Evolutionary conservation across 1,140 invertebrate genomes (phyloP).

Genomic region (Asbolus verrucosus): DNA sequence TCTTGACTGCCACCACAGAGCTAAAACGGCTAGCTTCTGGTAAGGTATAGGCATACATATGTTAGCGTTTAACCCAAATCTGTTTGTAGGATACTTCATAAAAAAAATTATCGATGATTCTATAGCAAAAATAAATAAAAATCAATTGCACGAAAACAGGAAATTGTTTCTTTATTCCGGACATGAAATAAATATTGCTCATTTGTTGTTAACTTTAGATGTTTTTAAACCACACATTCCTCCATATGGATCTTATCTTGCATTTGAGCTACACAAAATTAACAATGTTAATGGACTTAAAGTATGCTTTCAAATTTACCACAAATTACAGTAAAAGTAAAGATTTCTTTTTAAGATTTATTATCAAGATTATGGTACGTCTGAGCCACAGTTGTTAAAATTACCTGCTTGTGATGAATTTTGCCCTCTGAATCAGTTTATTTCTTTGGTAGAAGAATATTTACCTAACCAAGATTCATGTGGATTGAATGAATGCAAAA

Average conservation of each 20-base stretch:
- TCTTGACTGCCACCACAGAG: background rate
- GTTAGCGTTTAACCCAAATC: background rate
- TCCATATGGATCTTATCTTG: constrained; percentile 54
- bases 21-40: background rate
- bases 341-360: constrained; percentile 51
- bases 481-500: no score
- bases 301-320: constrained; percentile 21
- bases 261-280: constrained; percentile 38
- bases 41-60: background rate
- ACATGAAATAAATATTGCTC: constrained; percentile 55
- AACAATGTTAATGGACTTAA: constrained; percentile 43
- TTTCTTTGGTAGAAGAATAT: constrained; percentile 47
- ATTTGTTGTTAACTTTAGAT: constrained; percentile 48
- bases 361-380: constrained; percentile 53
- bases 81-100: background rate
- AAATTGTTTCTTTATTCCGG: constrained; percentile 57
- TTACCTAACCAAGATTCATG: constrained; percentile 17
- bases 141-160: constrained; percentile 24
- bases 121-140: constrained; percentile 31
- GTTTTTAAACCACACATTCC: constrained; percentile 53
- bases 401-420: constrained; percentile 55
- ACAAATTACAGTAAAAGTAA: background rate
- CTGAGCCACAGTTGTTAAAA: constrained; percentile 48
- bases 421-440: constrained; percentile 55
- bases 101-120: constrained; percentile 54